Evolutionary conservation across 2,888 invertebrate species (phyloP).

Genomic region (Altica lythri): DNA sequence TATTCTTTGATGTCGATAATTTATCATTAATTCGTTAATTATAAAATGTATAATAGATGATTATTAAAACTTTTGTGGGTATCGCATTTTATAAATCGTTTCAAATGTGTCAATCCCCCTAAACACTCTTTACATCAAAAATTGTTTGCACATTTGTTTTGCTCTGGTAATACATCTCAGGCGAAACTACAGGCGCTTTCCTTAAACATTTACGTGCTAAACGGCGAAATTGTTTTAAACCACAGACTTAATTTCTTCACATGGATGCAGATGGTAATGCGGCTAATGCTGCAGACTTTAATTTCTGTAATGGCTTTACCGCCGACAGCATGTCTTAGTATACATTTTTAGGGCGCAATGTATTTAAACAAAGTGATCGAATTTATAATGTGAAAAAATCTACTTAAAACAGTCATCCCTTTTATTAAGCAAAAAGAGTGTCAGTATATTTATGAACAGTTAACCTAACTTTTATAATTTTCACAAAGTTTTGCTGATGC

Average conservation of each 20-base stretch:
- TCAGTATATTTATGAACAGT: conserved; percentile 1
- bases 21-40: too few species aligned
- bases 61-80: too few species aligned
- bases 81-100: too few species aligned
- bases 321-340: conserved; percentile 17
- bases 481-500: conserved; percentile 2
- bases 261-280: conserved; percentile 36
- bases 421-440: too few species aligned
- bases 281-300: conserved; percentile 27
- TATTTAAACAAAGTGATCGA: too few species aligned
- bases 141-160: conserved; percentile 26
- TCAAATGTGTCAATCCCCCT: conserved; percentile 24
- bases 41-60: too few species aligned
- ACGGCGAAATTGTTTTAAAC: conserved; percentile 35
- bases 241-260: conserved; percentile 36
- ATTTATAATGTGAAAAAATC: too few species aligned
- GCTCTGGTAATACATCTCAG: conserved; percentile 31
- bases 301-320: conserved; percentile 19
- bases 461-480: conserved; percentile 14
- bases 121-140: conserved; percentile 23
- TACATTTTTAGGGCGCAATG: too few species aligned
- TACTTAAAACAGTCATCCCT: too few species aligned
- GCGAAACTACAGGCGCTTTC: conserved; percentile 25
- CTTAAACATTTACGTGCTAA: conserved; percentile 35
- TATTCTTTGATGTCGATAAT: too few species aligned